A percentile compares a stretch with the other conserved stretches of the same genome.
Conservation (phyloP, 35 echinoderm and acorn worm species). For the Ophioderma brevispina region DNA sequence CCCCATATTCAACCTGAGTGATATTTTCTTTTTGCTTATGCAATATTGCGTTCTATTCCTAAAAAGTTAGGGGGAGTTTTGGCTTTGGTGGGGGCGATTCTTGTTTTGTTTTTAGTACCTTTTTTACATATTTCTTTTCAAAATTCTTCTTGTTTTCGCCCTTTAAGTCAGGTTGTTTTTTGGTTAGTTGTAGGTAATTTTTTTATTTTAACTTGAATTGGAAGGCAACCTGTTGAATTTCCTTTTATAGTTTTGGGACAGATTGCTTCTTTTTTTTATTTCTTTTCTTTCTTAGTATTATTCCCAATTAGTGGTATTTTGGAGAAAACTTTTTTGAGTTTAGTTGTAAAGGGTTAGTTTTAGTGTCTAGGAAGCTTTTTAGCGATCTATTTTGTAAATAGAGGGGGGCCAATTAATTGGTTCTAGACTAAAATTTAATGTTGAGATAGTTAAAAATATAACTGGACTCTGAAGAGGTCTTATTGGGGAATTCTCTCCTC, state of each 20-base stretch:
- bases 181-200: constrained; percentile 38
- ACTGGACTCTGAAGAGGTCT: constrained; percentile 87
- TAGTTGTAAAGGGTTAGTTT: background rate
- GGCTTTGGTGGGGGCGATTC: constrained; percentile 55
- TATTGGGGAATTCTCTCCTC: constrained; percentile 57
- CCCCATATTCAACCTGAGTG: constrained; percentile 81
- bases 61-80: constrained; percentile 86
- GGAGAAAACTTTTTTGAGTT: constrained; percentile 58
- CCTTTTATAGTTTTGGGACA: constrained; percentile 64
- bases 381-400: background rate
- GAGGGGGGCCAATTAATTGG: background rate
- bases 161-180: constrained; percentile 28
- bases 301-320: constrained; percentile 9
- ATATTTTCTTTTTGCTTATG: constrained; percentile 85
- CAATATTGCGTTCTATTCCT: constrained; percentile 80
- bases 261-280: constrained; percentile 46
- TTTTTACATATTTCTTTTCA: constrained; percentile 51
- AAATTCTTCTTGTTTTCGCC: constrained; percentile 45
- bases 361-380: background rate
- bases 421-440: constrained; percentile 25
- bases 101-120: constrained; percentile 64
- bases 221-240: constrained; percentile 71
- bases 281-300: constrained; percentile 32
- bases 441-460: constrained; percentile 72
- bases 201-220: constrained; percentile 67